Evolutionary conservation across 2,888 invertebrate genomes (phyloP).

Genomic region (Anodontia alba): DNA sequence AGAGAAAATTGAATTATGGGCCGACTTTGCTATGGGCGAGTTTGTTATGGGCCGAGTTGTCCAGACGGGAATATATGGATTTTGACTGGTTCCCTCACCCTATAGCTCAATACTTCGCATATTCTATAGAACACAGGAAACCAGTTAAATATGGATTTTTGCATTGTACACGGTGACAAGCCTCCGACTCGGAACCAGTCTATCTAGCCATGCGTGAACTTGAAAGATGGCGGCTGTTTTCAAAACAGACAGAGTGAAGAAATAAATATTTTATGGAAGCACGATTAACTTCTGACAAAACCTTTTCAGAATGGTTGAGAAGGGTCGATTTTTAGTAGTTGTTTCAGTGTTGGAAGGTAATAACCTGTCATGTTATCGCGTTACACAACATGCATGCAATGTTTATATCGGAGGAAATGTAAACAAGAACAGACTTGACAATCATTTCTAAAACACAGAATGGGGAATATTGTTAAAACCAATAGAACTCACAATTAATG

Average conservation of each 20-base stretch:
- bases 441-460: too few species aligned
- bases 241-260: background rate
- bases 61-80: too few species aligned
- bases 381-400: background rate
- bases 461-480: too few species aligned
- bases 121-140: too few species aligned
- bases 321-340: slow-evolving; percentile 79
- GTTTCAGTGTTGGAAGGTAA: slow-evolving; percentile 83
- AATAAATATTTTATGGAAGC: slow-evolving; percentile 51
- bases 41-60: too few species aligned
- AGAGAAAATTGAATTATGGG: too few species aligned
- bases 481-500: too few species aligned
- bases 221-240: slow-evolving; percentile 79
- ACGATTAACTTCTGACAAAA: background rate
- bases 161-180: background rate
- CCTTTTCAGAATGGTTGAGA: slow-evolving; percentile 75
- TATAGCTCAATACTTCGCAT: too few species aligned
- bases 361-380: background rate
- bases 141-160: too few species aligned
- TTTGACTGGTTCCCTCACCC: too few species aligned
- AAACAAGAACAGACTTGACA: slow-evolving; percentile 20
- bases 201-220: background rate
- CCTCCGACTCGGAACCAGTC: background rate
- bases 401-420: background rate
- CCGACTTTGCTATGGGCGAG: too few species aligned